Percentiles rank a stretch among this genome's conserved stretches.
These are phyloP conservation scores for Tapera naevia DNA, from an alignment of 2,797 vertebrate species.

Conservation along the genomic window DNA sequence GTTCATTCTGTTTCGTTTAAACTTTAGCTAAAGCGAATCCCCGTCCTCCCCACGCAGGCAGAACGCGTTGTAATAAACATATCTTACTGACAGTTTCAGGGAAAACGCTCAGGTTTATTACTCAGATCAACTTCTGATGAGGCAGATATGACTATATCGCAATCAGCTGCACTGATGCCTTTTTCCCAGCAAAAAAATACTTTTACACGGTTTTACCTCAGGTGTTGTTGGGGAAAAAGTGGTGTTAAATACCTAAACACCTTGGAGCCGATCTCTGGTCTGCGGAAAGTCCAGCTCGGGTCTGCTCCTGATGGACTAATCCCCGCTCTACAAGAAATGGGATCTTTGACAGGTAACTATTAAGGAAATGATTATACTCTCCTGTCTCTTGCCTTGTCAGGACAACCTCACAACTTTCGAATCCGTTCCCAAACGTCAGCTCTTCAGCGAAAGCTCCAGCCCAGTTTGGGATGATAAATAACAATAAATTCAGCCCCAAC, in stretches of 20 bases:
- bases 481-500: neutral
- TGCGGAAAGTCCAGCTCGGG: slow-evolving; percentile 32
- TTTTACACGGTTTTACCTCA: slow-evolving; percentile 25
- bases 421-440: slow-evolving; percentile 43
- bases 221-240: neutral
- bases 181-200: slow-evolving; percentile 5
- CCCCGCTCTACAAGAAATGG: slow-evolving; percentile 38
- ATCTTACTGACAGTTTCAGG: slow-evolving; percentile 73
- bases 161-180: neutral
- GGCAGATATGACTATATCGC: slow-evolving; percentile 2
- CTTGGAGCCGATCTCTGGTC: neutral
- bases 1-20: slow-evolving; percentile 50
- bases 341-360: slow-evolving; percentile 61
- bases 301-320: slow-evolving; percentile 51
- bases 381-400: slow-evolving; percentile 22
- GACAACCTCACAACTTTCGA: slow-evolving; percentile 31
- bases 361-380: slow-evolving; percentile 45
- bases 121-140: slow-evolving; percentile 59
- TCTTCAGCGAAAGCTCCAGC: slow-evolving; percentile 6
- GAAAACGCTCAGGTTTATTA: slow-evolving; percentile 62
- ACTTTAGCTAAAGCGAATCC: slow-evolving; percentile 39
- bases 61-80: slow-evolving; percentile 69
- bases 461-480: neutral
- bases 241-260: slow-evolving; percentile 17
- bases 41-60: neutral